These are phyloP conservation scores for Rhopilema esculentum DNA, from an alignment of 30 jellyfish, hydroid and myxozoan species.

Conservation along the genomic window DNA sequence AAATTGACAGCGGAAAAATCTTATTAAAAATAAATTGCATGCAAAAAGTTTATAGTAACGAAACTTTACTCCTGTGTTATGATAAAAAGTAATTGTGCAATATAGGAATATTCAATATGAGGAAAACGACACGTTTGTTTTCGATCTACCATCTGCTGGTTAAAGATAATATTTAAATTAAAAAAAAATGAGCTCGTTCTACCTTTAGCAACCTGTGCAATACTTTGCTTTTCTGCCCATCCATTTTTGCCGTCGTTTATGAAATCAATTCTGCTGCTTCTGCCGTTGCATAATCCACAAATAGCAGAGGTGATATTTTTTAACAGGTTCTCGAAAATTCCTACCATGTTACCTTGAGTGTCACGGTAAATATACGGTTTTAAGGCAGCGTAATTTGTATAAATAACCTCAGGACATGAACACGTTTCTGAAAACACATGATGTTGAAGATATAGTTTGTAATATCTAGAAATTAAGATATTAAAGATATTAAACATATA, in stretches of 20 bases:
- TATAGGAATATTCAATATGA: background rate
- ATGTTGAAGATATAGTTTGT: too few species aligned
- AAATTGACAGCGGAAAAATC: too few species aligned
- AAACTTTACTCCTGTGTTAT: too few species aligned
- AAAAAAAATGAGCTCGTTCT: too few species aligned
- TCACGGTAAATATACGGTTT: conserved; percentile 71
- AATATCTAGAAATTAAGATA: too few species aligned
- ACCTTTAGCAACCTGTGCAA: conserved; percentile 54
- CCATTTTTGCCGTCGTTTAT: conserved; percentile 60
- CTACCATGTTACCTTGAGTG: conserved; percentile 50
- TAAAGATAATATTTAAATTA: background rate
- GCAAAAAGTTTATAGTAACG: too few species aligned
- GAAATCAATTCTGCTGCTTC: conserved; percentile 32
- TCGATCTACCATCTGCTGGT: background rate
- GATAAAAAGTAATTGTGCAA: background rate
- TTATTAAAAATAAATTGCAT: too few species aligned
- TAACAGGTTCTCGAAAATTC: conserved; percentile 51
- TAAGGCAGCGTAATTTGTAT: conserved; percentile 64
- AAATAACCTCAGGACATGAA: conserved; percentile 82
- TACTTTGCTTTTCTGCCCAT: conserved; percentile 63
- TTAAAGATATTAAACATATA: too few species aligned
- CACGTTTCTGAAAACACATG: conserved; percentile 66
- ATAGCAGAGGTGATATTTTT: conserved; percentile 48
- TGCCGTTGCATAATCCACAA: conserved; percentile 69
- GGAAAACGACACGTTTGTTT: background rate